Conservation (phyloP, 2,888 invertebrate species). For the Dyspetes luteomarginatus region DNA sequence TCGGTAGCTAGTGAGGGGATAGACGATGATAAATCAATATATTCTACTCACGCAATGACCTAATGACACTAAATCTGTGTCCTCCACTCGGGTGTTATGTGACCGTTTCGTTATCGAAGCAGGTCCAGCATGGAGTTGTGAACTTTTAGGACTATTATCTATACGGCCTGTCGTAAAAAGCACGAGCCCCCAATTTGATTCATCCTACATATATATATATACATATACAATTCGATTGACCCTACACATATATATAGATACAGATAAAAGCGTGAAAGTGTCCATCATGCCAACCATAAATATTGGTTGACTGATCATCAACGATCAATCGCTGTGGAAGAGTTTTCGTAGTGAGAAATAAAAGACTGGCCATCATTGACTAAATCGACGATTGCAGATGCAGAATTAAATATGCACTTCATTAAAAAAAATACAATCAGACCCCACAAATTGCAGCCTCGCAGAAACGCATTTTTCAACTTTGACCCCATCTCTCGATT, state of each 20-base stretch:
- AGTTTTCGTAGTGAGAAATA: no score
- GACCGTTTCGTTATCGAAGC: constrained; percentile 60
- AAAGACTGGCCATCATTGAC: no score
- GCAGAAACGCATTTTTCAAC: no score
- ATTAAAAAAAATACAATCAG: no score
- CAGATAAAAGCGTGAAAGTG: background rate
- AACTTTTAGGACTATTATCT: constrained; percentile 4
- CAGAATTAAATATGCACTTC: no score
- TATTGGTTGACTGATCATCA: no score
- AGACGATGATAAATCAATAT: constrained; percentile 79
- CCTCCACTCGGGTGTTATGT: constrained; percentile 65
- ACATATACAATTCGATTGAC: background rate
- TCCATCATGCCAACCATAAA: no score
- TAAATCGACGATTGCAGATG: no score
- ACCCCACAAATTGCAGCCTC: no score
- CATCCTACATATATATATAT: constrained; percentile 10
- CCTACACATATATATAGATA: background rate
- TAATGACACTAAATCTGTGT: constrained; percentile 76
- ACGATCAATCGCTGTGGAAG: no score
- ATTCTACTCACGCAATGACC: constrained; percentile 78
- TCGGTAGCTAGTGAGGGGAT: constrained; percentile 59
- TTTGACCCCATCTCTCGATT: no score
- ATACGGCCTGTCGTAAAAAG: background rate
- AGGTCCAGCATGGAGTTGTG: constrained; percentile 16
- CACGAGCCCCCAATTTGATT: background rate